Percentiles rank a stretch among this genome's conserved stretches.
phyloP scores from a whole-genome alignment of 2,113 vertebrate genomes.

The Alexandromys fortis region DNA sequence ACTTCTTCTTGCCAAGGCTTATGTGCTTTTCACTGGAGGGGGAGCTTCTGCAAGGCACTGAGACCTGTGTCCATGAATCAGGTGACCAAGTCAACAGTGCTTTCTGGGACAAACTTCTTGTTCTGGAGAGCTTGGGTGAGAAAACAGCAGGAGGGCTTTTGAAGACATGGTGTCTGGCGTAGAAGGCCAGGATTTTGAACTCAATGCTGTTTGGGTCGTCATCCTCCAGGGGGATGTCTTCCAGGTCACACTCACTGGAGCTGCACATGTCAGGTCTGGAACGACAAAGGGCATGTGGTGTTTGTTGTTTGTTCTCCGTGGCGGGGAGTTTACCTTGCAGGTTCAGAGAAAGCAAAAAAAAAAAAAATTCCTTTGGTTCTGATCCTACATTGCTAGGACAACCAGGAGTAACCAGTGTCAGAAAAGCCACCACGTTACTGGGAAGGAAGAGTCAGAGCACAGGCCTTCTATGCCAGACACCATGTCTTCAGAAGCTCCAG shows the following conservation, averaged over 20 bases:
- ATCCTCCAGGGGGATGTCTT: slow-evolving; percentile 80
- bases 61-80: background rate
- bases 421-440: background rate
- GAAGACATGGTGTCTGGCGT: slow-evolving; percentile 64
- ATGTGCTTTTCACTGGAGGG: slow-evolving; percentile 37
- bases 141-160: background rate
- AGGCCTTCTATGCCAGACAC: background rate
- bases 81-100: accelerated
- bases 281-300: background rate
- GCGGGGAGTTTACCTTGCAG: accelerated
- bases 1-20: slow-evolving; percentile 36
- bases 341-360: background rate
- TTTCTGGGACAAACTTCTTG: background rate
- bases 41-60: background rate
- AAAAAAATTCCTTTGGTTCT: too few species aligned
- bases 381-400: background rate
- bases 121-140: slow-evolving; percentile 57
- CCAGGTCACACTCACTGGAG: slow-evolving; percentile 49
- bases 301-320: too few species aligned
- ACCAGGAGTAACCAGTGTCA: background rate
- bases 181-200: slow-evolving; percentile 82
- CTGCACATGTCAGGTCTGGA: slow-evolving; percentile 78
- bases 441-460: background rate
- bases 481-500: background rate
- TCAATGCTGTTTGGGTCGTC: slow-evolving; percentile 78